These are phyloP conservation scores for Threskiornis aethiopicus DNA, from an alignment of 2,797 vertebrate species.

Conservation along the genomic window DNA sequence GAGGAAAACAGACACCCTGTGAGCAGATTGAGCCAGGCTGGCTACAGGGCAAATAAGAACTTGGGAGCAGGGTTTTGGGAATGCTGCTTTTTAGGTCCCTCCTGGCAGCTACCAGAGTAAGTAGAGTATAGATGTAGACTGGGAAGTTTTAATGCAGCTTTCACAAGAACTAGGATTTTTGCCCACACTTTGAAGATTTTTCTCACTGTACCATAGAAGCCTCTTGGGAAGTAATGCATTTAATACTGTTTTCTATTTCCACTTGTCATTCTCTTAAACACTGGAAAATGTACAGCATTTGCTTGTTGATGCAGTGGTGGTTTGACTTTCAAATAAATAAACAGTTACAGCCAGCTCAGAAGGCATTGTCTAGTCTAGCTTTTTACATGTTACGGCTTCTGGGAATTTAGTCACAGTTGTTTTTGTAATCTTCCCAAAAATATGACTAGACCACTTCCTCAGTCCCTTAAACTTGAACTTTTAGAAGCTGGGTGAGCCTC, in stretches of 20 bases:
- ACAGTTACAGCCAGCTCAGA: neutral
- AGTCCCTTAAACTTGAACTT: slow-evolving; percentile 18
- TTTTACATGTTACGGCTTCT: neutral
- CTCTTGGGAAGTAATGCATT: neutral
- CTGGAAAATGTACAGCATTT: neutral
- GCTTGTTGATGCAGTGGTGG: neutral
- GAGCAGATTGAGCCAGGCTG: neutral
- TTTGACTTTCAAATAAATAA: slow-evolving; percentile 22
- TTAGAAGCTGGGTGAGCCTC: neutral
- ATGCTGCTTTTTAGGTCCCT: neutral
- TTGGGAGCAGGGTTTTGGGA: neutral
- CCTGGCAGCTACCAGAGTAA: neutral
- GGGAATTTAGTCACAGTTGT: slow-evolving; percentile 22
- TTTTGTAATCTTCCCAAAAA: slow-evolving; percentile 34
- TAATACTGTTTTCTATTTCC: neutral
- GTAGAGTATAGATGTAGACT: neutral
- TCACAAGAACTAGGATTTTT: neutral
- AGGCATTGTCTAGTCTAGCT: neutral
- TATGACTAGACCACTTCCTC: slow-evolving; percentile 18
- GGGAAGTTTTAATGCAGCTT: neutral
- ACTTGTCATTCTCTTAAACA: neutral
- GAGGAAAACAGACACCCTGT: neutral
- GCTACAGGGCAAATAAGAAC: neutral
- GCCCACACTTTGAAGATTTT: neutral
- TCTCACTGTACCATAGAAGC: neutral